Base-by-base conservation (phyloP, 2,888 invertebrate species). In the Autographa pulchrina region DNA sequence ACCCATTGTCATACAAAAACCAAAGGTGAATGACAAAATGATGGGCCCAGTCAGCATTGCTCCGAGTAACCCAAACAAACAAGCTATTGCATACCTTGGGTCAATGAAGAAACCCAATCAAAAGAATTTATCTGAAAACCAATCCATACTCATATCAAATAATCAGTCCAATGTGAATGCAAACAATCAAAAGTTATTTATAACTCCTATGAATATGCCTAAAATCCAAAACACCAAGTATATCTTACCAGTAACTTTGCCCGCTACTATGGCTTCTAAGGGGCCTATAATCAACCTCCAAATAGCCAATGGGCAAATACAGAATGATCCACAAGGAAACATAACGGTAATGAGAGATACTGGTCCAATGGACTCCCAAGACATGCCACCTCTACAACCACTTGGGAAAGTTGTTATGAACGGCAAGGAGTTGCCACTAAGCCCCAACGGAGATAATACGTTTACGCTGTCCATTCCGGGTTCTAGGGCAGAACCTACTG, bases 201-300 rank as follows among this genome's bases (percentile, higher is more conserved):
- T 97, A 64, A 94, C 96, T 60, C 96, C 97, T 0, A 96, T 96
- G 93, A 94, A 92, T 71, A 92, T 97, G 95, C 96, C 96, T 1
- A 96, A 96, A 89, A 93, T 96, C 60, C 96, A 96, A 77, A 96
- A 96, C 67, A 96, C 96, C 0, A 96, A 96, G 74, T 94, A 96
- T 70, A 96, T 96, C 69, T 88, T 96, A 58, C 96, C 96, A 0
- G 94, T 95, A 2, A 92, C 92, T 32, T 84, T 95, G 64, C 96
- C 96, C 16, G 96, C 96, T 2, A 96, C 96, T 0, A 96, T 96
- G 93, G 94, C 96, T 13, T 95, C 96, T 14, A 96, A 96, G 86
- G 96, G 96, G 11, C 97, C 96, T 62, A 96, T 97, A 81, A 97
- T 97, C 72, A 97, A 97, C 89, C 93, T 97, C 72, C 97, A 97